phyloP scores from a whole-genome alignment of 2,113 vertebrate genomes.

The Triplophysa rosa region DNA sequence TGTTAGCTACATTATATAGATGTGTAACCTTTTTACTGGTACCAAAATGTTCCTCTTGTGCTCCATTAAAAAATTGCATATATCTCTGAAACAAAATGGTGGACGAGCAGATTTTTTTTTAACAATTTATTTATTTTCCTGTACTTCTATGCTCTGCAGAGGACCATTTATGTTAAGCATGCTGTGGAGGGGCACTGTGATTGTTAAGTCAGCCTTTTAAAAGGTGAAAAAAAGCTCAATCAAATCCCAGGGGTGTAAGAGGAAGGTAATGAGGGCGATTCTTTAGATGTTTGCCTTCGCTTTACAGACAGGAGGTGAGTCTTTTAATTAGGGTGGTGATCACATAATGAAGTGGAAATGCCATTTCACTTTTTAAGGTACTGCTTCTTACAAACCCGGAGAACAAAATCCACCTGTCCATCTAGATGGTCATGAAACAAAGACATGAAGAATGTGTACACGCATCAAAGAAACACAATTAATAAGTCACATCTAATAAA shows the following conservation, averaged over 20 bases:
- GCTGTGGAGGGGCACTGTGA: not conserved
- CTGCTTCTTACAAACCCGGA: conserved; percentile 11
- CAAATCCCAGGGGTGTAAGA: conserved; percentile 8
- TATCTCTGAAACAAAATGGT: too few species aligned
- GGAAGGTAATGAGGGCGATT: conserved; percentile 44
- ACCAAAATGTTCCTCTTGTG: too few species aligned
- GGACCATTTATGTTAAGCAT: not conserved
- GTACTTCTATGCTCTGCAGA: not conserved
- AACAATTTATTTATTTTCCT: not conserved
- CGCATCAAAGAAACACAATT: too few species aligned
- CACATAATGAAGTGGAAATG: conserved; percentile 56
- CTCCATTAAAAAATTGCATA: too few species aligned
- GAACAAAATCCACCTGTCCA: not conserved
- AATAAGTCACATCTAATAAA: too few species aligned
- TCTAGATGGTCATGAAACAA: not conserved
- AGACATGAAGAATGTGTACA: too few species aligned
- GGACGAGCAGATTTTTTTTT: too few species aligned
- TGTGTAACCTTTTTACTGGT: too few species aligned
- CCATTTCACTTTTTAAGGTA: conserved; percentile 22
- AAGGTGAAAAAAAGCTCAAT: conserved; percentile 32
- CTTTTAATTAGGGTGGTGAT: conserved; percentile 54
- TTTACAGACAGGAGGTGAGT: conserved; percentile 35
- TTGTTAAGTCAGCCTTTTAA: conserved; percentile 34
- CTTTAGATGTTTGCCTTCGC: conserved; percentile 40
- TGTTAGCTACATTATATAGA: too few species aligned